A percentile compares a stretch with the other conserved stretches of the same genome.
Conservation (phyloP, 2,888 invertebrate species). For the Microctonus brassicae region DNA sequence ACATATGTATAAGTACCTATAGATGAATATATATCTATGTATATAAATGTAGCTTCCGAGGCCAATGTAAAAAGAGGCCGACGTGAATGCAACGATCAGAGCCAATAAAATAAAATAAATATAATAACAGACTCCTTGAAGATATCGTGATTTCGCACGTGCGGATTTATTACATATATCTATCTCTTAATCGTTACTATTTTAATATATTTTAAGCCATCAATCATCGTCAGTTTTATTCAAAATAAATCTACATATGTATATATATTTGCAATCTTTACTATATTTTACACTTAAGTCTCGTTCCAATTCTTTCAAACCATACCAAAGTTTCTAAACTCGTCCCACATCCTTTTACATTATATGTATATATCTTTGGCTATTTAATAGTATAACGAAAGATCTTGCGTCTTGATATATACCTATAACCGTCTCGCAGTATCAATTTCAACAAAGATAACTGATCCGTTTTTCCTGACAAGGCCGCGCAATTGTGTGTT, state of each 20-base stretch:
- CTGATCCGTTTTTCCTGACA: constrained; percentile 40
- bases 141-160: neutral
- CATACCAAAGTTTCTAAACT: constrained; percentile 39
- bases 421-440: constrained; percentile 17
- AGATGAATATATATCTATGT: too few relatives aligned
- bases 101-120: constrained; percentile 19
- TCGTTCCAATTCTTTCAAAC: constrained; percentile 22
- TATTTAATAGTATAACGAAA: constrained; percentile 39
- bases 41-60: too few relatives aligned
- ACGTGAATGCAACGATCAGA: constrained; percentile 26
- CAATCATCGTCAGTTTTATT: too few relatives aligned
- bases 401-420: constrained; percentile 39
- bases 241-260: neutral
- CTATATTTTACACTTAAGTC: neutral
- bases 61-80: neutral
- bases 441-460: constrained; percentile 44
- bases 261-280: constrained; percentile 1
- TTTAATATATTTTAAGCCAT: neutral
- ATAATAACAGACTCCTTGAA: constrained; percentile 30
- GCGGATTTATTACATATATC: neutral
- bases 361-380: constrained; percentile 15
- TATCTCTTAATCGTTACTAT: too few relatives aligned
- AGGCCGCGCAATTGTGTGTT: constrained; percentile 22
- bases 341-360: constrained; percentile 44
- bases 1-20: too few relatives aligned